Evolutionary conservation across 2,797 vertebrate genomes (phyloP).

Genomic region (Microctenopoma lineatum): DNA sequence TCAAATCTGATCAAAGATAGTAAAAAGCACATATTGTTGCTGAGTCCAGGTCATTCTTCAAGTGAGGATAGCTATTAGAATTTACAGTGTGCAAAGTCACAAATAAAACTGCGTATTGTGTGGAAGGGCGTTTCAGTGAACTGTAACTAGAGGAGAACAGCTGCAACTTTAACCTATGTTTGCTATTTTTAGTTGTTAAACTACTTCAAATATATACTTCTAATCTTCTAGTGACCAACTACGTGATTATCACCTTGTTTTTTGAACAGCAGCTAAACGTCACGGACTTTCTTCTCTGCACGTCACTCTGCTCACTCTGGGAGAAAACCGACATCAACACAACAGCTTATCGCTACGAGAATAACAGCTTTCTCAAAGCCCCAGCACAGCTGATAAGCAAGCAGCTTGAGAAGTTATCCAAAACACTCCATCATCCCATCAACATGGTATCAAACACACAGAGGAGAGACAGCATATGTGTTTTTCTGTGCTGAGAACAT

Average conservation of each 20-base stretch:
- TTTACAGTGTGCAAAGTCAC: too few species aligned
- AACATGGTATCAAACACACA: conserved; percentile 36
- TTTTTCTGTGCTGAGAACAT: conserved; percentile 11
- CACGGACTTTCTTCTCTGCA: conserved; percentile 8
- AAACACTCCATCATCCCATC: conserved; percentile 10
- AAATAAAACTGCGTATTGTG: too few species aligned
- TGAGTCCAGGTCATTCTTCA: too few species aligned
- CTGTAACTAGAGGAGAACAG: not conserved
- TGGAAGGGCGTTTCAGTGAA: too few species aligned
- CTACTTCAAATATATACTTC: not conserved
- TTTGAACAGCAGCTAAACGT: not conserved
- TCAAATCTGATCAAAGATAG: too few species aligned
- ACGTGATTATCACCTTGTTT: not conserved
- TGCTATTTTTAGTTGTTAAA: too few species aligned
- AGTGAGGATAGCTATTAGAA: too few species aligned
- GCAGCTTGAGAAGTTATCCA: conserved; percentile 15
- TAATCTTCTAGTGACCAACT: not conserved
- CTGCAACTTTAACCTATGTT: not conserved
- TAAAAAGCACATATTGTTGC: too few species aligned
- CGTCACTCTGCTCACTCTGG: conserved; percentile 4
- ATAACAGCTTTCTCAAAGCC: conserved; percentile 45
- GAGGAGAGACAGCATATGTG: conserved; percentile 4
- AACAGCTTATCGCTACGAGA: conserved; percentile 45
- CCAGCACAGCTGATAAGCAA: conserved; percentile 15
- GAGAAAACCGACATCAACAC: conserved; percentile 35